These are phyloP conservation scores for Oreochromis niloticus DNA, from an alignment of 2,113 vertebrate genomes.

Conservation along the genomic window DNA sequence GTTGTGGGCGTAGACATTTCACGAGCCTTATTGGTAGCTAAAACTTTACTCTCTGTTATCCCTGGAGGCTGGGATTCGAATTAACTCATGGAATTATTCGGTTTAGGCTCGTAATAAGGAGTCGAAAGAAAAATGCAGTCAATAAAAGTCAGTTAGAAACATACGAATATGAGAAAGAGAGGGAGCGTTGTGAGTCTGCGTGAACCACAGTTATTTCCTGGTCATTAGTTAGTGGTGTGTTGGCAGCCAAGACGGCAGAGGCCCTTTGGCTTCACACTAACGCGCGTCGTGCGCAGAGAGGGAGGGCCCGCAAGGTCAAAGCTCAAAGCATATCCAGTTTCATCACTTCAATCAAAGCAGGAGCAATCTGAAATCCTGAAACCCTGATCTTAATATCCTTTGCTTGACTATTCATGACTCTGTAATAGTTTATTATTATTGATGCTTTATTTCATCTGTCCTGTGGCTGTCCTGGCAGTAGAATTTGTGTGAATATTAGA, in stretches of 20 bases:
- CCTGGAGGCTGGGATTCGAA: neutral
- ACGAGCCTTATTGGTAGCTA: neutral
- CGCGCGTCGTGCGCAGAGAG: neutral
- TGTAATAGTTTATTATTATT: neutral
- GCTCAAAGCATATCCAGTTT: conserved; percentile 23
- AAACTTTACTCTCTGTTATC: neutral
- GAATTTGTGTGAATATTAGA: neutral
- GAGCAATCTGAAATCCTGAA: neutral
- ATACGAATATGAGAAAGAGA: neutral
- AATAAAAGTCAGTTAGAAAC: conserved; percentile 12
- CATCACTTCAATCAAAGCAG: neutral
- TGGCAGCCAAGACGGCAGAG: conserved; percentile 29
- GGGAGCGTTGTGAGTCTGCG: conserved; percentile 6
- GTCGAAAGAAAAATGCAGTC: neutral
- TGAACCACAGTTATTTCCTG: conserved; percentile 71
- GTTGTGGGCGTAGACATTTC: neutral
- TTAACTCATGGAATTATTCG: neutral
- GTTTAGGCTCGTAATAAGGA: neutral
- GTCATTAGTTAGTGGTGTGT: conserved; percentile 60
- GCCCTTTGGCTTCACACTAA: conserved; percentile 23
- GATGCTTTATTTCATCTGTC: neutral
- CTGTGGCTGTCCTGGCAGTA: neutral
- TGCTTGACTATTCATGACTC: neutral
- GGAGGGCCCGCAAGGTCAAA: neutral
- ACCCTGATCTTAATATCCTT: neutral